Evolutionary conservation across 2,113 vertebrate genomes (phyloP), one percentile per base, ranked within the genome.

Genomic region (Orthonyx spaldingii): DNA sequence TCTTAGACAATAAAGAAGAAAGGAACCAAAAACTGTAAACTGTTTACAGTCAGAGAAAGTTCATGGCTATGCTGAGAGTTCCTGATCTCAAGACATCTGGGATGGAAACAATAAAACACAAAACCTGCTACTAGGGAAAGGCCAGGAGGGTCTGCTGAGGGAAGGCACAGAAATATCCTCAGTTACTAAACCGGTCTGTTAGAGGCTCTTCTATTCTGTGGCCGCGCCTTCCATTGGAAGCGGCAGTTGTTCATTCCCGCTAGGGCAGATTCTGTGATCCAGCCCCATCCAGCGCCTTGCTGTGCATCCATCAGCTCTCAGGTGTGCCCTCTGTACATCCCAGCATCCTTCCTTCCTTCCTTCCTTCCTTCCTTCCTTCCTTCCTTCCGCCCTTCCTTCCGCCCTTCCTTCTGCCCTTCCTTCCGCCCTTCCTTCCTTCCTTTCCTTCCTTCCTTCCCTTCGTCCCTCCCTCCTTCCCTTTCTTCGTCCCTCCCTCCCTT

Each of bases 181-280:
- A 1, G 18, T 30, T 28, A 10, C 27, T 15, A 37, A 84, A 53
- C 4, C 23, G 50, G 49, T 24, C 39, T 69, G 63, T 59, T 41
- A 69, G 27, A 87, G 76, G 13, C 15, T 63, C 30, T 47, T 76
- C 39, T 24, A 33, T 33, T 35, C 57, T 33, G 10, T 39, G 56
- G 12, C 24, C 18, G 4, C n/a, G 71, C 15, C 37, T 64, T 18
- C 42, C n/a, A 24, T 2, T 64, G 39, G 32, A 44, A 27, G 19
- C 13, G 23, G 13, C 10, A 32, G 8, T 39, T 32, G 39, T 13
- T 78, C 15, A 3, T 37, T 65, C 56, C 37, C 0, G 0, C 55
- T 74, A 27, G 61, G 41, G 37, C 33, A 61, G 66, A 20, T 46
- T 35, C 44, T 2, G 2, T 11, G 28, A 7, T 7, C n/a, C 37